These are phyloP conservation scores for Cantharis flavilabris DNA, from an alignment of 2,888 invertebrate genomes.

Conservation along the genomic window DNA sequence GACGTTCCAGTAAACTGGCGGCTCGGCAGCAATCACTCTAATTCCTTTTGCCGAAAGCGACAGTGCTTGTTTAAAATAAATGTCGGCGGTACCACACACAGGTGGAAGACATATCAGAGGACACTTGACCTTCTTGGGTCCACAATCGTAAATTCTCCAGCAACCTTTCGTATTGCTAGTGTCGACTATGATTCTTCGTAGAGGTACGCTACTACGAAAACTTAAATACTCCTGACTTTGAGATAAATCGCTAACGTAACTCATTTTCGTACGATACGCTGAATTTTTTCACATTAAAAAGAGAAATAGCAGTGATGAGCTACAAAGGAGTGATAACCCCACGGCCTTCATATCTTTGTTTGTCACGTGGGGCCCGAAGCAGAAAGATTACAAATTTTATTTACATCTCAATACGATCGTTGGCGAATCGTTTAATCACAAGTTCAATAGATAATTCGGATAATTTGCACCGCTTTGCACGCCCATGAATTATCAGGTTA, in stretches of 20 bases:
- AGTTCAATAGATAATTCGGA: neutral
- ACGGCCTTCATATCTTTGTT: neutral
- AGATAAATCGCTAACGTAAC: constrained; percentile 71
- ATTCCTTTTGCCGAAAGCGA: constrained; percentile 79
- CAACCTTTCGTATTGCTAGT: constrained; percentile 79
- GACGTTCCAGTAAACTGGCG: constrained; percentile 87
- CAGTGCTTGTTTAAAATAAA: constrained; percentile 83
- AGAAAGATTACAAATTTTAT: neutral
- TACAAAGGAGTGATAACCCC: neutral
- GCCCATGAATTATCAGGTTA: neutral
- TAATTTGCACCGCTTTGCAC: neutral
- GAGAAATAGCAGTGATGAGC: neutral
- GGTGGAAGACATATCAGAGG: constrained; percentile 87
- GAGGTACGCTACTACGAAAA: constrained; percentile 76
- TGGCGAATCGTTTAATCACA: neutral
- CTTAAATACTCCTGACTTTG: constrained; percentile 78
- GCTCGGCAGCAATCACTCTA: constrained; percentile 82
- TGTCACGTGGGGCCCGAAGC: neutral
- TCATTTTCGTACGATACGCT: constrained; percentile 60
- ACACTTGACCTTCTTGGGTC: constrained; percentile 76
- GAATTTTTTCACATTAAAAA: neutral
- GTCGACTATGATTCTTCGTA: constrained; percentile 79
- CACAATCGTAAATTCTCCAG: constrained; percentile 88
- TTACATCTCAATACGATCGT: neutral
- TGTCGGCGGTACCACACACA: constrained; percentile 86